Conservation (phyloP, 2,113 vertebrate species). For the Clarias magur region DNA sequence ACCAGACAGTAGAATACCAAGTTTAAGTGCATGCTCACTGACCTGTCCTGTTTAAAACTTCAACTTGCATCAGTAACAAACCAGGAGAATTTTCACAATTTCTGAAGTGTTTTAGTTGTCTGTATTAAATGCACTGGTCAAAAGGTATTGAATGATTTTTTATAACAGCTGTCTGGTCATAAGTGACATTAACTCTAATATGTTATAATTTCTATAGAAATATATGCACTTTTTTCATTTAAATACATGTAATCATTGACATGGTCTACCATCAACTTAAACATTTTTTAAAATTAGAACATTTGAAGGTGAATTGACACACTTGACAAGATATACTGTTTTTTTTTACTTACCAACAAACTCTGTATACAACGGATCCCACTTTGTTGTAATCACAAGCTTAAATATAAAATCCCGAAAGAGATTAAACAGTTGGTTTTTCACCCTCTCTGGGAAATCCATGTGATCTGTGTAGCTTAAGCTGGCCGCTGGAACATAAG, state of each 20-base stretch:
- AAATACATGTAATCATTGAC: too few relatives aligned
- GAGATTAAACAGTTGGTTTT: slow-evolving; percentile 53
- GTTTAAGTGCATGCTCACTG: not conserved
- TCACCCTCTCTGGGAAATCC: slow-evolving; percentile 68
- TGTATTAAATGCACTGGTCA: too few relatives aligned
- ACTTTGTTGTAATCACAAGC: not conserved
- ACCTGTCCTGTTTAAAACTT: not conserved
- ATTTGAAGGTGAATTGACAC: not conserved
- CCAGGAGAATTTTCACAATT: not conserved
- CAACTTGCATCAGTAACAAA: not conserved
- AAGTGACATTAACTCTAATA: too few relatives aligned
- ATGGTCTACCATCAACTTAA: not conserved
- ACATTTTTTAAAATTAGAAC: not conserved
- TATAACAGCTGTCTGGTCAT: too few relatives aligned
- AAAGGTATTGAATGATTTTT: too few relatives aligned
- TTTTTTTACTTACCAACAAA: slow-evolving; percentile 54
- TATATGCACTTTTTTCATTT: too few relatives aligned
- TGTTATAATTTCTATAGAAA: too few relatives aligned
- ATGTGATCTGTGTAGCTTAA: slow-evolving; percentile 60
- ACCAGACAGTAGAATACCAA: not conserved
- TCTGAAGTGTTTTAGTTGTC: too few relatives aligned
- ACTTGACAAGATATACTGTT: not conserved
- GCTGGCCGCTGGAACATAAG: slow-evolving; percentile 61
- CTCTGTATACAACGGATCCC: slow-evolving; percentile 58
- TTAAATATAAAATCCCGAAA: slow-evolving; percentile 56